phyloP scores from a whole-genome alignment of 2,888 invertebrate species.

The Macaria liturata region DNA sequence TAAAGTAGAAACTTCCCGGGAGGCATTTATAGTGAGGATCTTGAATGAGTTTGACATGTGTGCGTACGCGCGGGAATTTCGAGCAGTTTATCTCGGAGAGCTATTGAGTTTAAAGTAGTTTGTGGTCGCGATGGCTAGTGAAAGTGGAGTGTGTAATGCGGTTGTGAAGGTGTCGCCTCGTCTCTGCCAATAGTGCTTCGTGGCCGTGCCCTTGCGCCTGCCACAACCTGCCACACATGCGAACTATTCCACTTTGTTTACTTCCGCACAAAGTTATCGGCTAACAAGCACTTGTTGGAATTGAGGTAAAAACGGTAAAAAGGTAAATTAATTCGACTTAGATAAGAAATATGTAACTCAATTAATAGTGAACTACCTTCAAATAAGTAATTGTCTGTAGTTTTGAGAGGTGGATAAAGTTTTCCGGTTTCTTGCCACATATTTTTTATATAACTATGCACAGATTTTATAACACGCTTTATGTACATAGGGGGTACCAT shows the following conservation, averaged over 20 bases:
- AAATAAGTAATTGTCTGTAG: no score
- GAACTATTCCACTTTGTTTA: constrained; percentile 53
- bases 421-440: no score
- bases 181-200: constrained; percentile 47
- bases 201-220: constrained; percentile 60
- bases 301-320: constrained; percentile 26
- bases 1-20: constrained; percentile 33
- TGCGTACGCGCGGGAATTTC: constrained; percentile 66
- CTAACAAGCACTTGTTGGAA: constrained; percentile 19
- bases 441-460: no score
- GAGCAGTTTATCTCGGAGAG: constrained; percentile 39
- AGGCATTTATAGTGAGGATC: constrained; percentile 36
- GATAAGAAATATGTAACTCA: no score
- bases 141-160: constrained; percentile 66
- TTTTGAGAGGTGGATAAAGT: no score
- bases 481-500: no score
- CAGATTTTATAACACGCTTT: no score
- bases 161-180: constrained; percentile 56
- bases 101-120: constrained; percentile 40
- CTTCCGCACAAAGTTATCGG: constrained; percentile 48
- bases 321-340: no score
- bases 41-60: constrained; percentile 65
- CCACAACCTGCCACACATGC: constrained; percentile 64
- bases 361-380: no score
- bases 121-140: constrained; percentile 44